phyloP scores from a whole-genome alignment of 2,113 vertebrate species.

The Mixornis gularis region DNA sequence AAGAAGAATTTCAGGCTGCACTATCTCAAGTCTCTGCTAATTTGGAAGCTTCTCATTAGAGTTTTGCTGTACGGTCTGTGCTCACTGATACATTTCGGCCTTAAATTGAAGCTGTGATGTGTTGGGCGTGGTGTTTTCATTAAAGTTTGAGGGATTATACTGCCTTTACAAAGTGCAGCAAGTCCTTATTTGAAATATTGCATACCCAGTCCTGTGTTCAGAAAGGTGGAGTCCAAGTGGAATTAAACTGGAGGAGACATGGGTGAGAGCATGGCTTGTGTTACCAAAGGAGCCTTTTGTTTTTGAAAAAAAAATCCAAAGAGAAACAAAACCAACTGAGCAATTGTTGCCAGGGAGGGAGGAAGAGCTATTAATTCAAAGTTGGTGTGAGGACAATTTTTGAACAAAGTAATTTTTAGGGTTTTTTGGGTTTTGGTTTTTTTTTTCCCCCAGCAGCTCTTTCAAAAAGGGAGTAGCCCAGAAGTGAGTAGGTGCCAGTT shows the following conservation, averaged over 20 bases:
- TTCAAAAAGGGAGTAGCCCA: not conserved
- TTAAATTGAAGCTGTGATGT: not conserved
- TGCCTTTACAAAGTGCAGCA: not conserved
- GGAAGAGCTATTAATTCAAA: not conserved
- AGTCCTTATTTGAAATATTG: not conserved
- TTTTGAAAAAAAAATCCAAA: not conserved
- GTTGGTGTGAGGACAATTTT: not conserved
- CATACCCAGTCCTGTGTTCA: fast-evolving
- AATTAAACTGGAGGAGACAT: not conserved
- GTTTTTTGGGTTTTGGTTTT: not conserved
- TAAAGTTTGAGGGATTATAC: not conserved
- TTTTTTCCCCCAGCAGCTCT: not conserved
- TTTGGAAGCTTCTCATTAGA: not conserved
- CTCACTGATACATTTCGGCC: not conserved
- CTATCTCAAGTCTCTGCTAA: not conserved
- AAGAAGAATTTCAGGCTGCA: not conserved
- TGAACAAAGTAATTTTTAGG: not conserved
- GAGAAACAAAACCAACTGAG: not conserved
- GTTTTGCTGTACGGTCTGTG: not conserved
- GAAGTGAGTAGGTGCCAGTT: not conserved
- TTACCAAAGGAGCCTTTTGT: not conserved
- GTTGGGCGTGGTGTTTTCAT: not conserved
- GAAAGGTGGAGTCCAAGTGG: not conserved
- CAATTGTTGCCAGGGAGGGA: not conserved
- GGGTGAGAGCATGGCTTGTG: not conserved